phyloP scores from a whole-genome alignment of 2,888 invertebrate genomes.

The Nomada lathburiana region DNA sequence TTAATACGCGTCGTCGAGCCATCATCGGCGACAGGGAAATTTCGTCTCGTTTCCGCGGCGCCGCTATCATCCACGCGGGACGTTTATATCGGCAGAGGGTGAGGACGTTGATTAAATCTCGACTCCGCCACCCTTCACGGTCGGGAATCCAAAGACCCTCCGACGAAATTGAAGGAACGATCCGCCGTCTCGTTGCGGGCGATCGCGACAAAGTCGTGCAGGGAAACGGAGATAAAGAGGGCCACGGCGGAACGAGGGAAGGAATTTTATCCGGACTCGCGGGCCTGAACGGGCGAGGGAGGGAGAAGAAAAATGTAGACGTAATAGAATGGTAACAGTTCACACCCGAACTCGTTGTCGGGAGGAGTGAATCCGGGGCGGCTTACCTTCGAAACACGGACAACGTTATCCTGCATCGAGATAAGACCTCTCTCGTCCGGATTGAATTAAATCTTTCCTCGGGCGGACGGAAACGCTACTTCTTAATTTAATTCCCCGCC shows the following conservation, averaged over 20 bases:
- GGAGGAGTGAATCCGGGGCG: slow-evolving; percentile 58
- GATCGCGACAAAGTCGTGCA: slow-evolving; percentile 57
- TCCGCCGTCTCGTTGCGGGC: slow-evolving; percentile 56
- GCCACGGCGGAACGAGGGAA: slow-evolving; percentile 3
- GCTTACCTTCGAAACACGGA: slow-evolving; percentile 66
- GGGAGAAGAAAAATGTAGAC: slow-evolving; percentile 43
- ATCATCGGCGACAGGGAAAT: not conserved
- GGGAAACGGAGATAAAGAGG: slow-evolving; percentile 14
- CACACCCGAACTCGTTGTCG: slow-evolving; percentile 42
- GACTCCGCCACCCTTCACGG: not conserved
- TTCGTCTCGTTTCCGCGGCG: not conserved
- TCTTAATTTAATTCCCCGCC: slow-evolving; percentile 48
- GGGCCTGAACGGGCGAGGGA: not conserved
- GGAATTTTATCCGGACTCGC: slow-evolving; percentile 59
- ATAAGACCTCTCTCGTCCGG: slow-evolving; percentile 46
- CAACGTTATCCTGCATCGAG: slow-evolving; percentile 63
- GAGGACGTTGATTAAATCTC: slow-evolving; percentile 69
- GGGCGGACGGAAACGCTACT: slow-evolving; percentile 10
- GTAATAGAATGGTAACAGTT: slow-evolving; percentile 69
- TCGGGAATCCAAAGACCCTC: slow-evolving; percentile 50
- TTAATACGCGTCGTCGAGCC: slow-evolving; percentile 2
- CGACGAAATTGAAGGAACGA: slow-evolving; percentile 71
- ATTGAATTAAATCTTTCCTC: slow-evolving; percentile 69
- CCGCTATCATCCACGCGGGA: slow-evolving; percentile 55
- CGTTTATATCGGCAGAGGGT: slow-evolving; percentile 61